Conservation (phyloP, 1,140 invertebrate species). For the Drosophila subpulchrella region DNA sequence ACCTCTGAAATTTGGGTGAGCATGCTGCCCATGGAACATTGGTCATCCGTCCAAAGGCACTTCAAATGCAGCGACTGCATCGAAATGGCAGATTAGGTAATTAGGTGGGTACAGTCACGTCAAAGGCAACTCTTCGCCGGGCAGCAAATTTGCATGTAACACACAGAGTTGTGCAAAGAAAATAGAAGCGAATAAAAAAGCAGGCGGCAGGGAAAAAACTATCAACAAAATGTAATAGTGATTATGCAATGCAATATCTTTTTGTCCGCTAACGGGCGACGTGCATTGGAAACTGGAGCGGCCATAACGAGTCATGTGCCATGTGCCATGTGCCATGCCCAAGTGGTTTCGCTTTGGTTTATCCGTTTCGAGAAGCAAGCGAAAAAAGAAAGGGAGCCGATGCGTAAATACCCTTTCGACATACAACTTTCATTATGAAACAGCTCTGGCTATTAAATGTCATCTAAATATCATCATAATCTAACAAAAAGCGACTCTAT, state of each 20-base stretch:
- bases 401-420: slow-evolving; percentile 1
- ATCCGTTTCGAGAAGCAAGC: slow-evolving; percentile 21
- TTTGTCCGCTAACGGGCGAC: slow-evolving; percentile 64
- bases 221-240: slow-evolving; percentile 68
- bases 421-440: too few species aligned
- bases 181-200: slow-evolving; percentile 21
- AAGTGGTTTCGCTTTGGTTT: slow-evolving; percentile 44
- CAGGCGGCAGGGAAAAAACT: slow-evolving; percentile 33
- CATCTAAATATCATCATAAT: too few species aligned
- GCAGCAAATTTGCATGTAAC: slow-evolving; percentile 69
- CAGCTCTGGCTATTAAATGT: too few species aligned
- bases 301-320: slow-evolving; percentile 37
- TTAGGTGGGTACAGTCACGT: slow-evolving; percentile 65
- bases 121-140: slow-evolving; percentile 46
- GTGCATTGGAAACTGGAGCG: slow-evolving; percentile 76
- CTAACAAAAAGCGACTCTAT: slow-evolving; percentile 30
- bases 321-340: slow-evolving; percentile 41
- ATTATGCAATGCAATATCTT: slow-evolving; percentile 72
- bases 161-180: slow-evolving; percentile 53
- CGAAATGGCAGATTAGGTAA: slow-evolving; percentile 59
- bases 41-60: slow-evolving; percentile 20
- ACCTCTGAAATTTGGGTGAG: slow-evolving; percentile 23
- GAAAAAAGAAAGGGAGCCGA: background rate
- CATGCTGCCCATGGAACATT: slow-evolving; percentile 5
- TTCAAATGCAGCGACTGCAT: slow-evolving; percentile 52